Evolutionary conservation across 2,888 invertebrate species (phyloP).

Genomic region (Lasioglossum zephyrum): DNA sequence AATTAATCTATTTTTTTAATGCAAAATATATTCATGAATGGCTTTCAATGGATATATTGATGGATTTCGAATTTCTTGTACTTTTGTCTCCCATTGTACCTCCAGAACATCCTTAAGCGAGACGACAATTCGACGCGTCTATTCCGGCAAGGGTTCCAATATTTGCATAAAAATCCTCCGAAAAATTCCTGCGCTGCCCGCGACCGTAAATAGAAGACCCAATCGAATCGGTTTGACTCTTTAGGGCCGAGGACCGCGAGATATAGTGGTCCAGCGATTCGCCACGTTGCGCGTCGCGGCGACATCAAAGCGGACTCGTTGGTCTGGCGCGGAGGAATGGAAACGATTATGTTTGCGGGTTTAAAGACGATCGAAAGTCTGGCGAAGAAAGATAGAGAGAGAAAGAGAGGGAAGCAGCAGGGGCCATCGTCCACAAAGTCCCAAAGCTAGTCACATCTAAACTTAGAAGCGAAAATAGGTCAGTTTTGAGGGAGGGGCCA

Average conservation of each 20-base stretch:
- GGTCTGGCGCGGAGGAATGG: constrained; percentile 44
- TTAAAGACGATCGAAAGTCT: constrained; percentile 44
- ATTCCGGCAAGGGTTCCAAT: background rate
- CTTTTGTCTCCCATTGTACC: no score
- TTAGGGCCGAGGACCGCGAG: background rate
- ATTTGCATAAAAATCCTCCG: background rate
- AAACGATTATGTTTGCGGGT: constrained; percentile 64
- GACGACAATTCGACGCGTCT: background rate
- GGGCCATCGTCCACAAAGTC: constrained; percentile 33
- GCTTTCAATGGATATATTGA: no score
- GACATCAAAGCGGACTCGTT: constrained; percentile 66
- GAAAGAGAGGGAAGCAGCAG: constrained; percentile 20
- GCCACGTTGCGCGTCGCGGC: constrained; percentile 54
- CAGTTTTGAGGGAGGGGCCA: constrained; percentile 40
- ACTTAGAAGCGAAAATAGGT: constrained; percentile 50
- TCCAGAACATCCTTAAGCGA: background rate
- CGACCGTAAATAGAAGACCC: constrained; percentile 2
- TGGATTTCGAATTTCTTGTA: no score
- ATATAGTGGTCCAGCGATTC: constrained; percentile 47
- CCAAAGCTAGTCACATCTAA: constrained; percentile 32
- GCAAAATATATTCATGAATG: no score
- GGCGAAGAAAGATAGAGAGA: constrained; percentile 15
- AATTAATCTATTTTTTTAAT: no score
- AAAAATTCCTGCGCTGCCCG: background rate
- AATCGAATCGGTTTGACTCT: constrained; percentile 8